Base-by-base conservation (phyloP, 2,113 vertebrate species). In the Halichoerus grypus region DNA sequence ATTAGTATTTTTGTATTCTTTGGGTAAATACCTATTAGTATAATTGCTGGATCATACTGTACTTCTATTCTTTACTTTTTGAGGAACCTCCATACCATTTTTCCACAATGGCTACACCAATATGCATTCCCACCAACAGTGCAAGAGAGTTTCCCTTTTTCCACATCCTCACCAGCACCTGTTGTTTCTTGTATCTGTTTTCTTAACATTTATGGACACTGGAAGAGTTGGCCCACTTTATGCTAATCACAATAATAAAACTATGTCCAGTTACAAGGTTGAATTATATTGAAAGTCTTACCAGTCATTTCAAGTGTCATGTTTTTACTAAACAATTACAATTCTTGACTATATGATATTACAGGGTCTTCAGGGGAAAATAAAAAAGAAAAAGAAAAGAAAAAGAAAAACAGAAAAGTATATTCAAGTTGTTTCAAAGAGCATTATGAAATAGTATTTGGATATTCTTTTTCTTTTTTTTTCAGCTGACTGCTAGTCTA, bases 251-350 rank as follows among this genome's bases (percentile, higher is more conserved):
- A 94, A 59, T 94, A 71, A 81, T 63, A 95, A 97, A 91, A 87
- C 36, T 0, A 1, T 94, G 49, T 57, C 85, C 89, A 61, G 18
- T 71, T 94, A 84, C 97, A 97, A 96, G 15, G 22, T 77, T 96
- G 83, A 80, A 57, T 90, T 97, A 95, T 92, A 97, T 72, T 97
- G 91, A 98, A 98, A 98, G 97, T 91, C 96, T 69, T 96, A 91
- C 89, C 85, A 95, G 96, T 91, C 93, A 97, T 96, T 97, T 91
- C 67, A 87, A 84, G 96, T 97, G 96, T 94, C 88, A 79, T 93
- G 59, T 93, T 96, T 96, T 97, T 76, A 57, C 36, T 59, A 92
- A 72, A 46, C 7, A 71, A 59, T 59, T 59, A 49, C 28, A 92
- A 49, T 28, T n/a, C 49, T 91, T 91, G 26, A 63, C 28, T 12